Evolutionary conservation across 2,113 vertebrate genomes (phyloP).

Genomic region (Echinops telfairi): DNA sequence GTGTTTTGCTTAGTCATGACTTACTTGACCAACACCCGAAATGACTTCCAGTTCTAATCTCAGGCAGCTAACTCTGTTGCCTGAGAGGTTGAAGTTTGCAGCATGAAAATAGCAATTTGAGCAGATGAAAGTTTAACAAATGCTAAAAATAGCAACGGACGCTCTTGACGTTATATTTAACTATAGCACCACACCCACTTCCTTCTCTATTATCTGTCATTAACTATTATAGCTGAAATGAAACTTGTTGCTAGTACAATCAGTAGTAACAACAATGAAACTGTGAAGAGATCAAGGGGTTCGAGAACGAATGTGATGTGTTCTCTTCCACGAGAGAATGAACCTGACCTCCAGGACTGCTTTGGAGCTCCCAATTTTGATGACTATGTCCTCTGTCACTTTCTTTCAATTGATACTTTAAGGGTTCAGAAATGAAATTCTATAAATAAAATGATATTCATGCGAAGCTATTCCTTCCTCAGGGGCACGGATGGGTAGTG

Average conservation of each 20-base stretch:
- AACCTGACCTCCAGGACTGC: slow-evolving; percentile 9
- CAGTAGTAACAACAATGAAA: slow-evolving; percentile 79
- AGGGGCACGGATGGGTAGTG: background rate
- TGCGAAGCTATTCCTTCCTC: background rate
- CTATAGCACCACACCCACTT: slow-evolving; percentile 80
- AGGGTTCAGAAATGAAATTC: background rate
- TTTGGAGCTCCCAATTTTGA: background rate
- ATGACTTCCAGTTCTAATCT: slow-evolving; percentile 67
- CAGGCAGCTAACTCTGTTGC: slow-evolving; percentile 78
- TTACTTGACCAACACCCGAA: slow-evolving; percentile 61
- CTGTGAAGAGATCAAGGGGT: slow-evolving; percentile 68
- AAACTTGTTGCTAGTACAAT: slow-evolving; percentile 80
- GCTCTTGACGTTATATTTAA: slow-evolving; percentile 54
- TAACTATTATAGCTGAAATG: slow-evolving; percentile 76
- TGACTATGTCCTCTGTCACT: background rate
- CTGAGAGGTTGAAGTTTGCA: slow-evolving; percentile 80
- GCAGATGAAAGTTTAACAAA: slow-evolving; percentile 85
- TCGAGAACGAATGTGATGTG: slow-evolving; percentile 69
- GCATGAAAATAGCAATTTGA: slow-evolving; percentile 84
- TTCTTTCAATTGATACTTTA: background rate
- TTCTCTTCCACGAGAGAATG: slow-evolving; percentile 20
- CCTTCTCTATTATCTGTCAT: slow-evolving; percentile 79
- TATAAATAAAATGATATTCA: slow-evolving; percentile 4
- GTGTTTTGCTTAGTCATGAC: slow-evolving; percentile 73
- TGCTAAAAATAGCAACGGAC: slow-evolving; percentile 86